These are phyloP conservation scores for Diplosoma virens DNA, from an alignment of 23 tunicate genomes.

Conservation along the genomic window DNA sequence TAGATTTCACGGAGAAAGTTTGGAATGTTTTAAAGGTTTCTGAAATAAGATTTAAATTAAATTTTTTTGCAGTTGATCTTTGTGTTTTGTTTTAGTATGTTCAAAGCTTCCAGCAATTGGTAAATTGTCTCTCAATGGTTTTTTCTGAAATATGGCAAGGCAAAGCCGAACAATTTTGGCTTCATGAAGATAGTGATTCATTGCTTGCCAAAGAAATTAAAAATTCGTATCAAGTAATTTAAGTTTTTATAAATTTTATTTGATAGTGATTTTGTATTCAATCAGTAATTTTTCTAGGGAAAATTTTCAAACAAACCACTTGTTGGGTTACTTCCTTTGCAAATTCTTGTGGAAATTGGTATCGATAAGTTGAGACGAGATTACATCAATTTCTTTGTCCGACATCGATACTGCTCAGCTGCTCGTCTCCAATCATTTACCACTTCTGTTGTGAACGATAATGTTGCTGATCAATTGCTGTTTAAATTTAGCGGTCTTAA, in stretches of 20 bases:
- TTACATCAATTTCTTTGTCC: slow-evolving; percentile 33
- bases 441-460: not conserved
- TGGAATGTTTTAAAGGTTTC: slow-evolving; percentile 63
- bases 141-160: slow-evolving; percentile 20
- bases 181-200: slow-evolving; percentile 47
- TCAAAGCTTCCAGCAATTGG: slow-evolving; percentile 31
- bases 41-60: not conserved
- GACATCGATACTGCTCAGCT: slow-evolving; percentile 20
- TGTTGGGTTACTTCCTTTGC: slow-evolving; percentile 8
- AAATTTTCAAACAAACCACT: not conserved
- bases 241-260: not conserved
- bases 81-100: slow-evolving; percentile 22
- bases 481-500: slow-evolving; percentile 15
- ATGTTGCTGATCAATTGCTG: not conserved
- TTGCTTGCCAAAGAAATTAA: slow-evolving; percentile 29
- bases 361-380: slow-evolving; percentile 47
- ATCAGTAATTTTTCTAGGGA: not conserved
- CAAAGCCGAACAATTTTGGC: slow-evolving; percentile 43
- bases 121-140: slow-evolving; percentile 16
- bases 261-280: not conserved
- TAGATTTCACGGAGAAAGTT: slow-evolving; percentile 57
- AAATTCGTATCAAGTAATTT: slow-evolving; percentile 50
- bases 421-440: slow-evolving; percentile 3
- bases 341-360: slow-evolving; percentile 53
- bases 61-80: not conserved